phyloP scores from a whole-genome alignment of 2,888 invertebrate species.

The Noctua janthe region DNA sequence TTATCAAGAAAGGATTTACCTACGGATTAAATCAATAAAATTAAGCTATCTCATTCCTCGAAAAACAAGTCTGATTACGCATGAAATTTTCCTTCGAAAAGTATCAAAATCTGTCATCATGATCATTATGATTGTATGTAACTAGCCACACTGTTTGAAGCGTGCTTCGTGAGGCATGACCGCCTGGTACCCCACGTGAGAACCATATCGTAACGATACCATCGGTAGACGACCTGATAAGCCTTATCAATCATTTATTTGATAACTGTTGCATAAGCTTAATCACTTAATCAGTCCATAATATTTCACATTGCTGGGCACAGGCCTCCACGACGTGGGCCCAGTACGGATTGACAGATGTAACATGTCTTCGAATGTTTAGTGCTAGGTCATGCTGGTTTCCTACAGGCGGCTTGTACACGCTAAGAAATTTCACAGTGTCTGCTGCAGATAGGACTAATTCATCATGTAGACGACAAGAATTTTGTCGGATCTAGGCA shows the following conservation, averaged over 20 bases:
- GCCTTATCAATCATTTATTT: slow-evolving; percentile 30
- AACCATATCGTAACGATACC: slow-evolving; percentile 8
- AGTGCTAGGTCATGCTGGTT: no score
- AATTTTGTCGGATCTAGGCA: no score
- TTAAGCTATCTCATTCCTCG: not conserved
- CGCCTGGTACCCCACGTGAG: slow-evolving; percentile 34
- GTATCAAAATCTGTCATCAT: not conserved
- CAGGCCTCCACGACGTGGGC: not conserved
- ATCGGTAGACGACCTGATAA: slow-evolving; percentile 27
- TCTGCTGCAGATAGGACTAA: no score
- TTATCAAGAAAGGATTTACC: slow-evolving; percentile 20
- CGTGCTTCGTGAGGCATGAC: slow-evolving; percentile 20
- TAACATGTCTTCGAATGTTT: not conserved
- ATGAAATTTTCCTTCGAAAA: not conserved
- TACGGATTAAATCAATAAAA: slow-evolving; percentile 7
- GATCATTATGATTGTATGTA: not conserved
- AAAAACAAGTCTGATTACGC: not conserved
- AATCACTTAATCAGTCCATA: no score
- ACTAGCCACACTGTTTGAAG: not conserved
- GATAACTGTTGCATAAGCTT: slow-evolving; percentile 2
- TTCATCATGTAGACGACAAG: no score
- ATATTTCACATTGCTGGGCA: not conserved
- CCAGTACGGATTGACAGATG: not conserved
- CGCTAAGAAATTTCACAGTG: no score
- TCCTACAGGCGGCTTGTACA: no score